phyloP scores from a whole-genome alignment of 2,797 vertebrate species.

The Phoebastria nigripes region DNA sequence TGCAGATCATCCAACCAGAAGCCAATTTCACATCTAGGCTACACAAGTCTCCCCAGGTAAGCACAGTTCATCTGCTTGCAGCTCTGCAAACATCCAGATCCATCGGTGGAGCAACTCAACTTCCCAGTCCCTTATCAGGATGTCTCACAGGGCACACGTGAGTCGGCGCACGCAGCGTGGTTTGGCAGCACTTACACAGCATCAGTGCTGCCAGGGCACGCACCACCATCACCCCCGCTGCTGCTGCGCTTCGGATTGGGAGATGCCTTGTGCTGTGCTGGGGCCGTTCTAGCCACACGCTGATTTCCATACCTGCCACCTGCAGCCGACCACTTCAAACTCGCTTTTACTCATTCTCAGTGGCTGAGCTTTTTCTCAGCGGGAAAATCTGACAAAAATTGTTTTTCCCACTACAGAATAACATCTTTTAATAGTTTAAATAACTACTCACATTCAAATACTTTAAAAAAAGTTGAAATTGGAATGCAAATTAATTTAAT shows the following conservation, averaged over 20 bases:
- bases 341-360: rapidly evolving
- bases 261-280: not conserved
- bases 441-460: not conserved
- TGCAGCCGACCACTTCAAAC: rapidly evolving
- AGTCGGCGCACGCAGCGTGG: rapidly evolving
- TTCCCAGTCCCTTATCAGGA: not conserved
- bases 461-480: not conserved
- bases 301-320: not conserved
- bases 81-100: not conserved
- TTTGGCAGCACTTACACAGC: not conserved
- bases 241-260: not conserved
- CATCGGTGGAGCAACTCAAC: not conserved
- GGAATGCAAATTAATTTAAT: not conserved
- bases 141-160: rapidly evolving
- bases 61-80: not conserved
- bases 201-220: not conserved
- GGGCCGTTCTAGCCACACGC: not conserved
- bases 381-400: not conserved
- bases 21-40: not conserved
- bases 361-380: not conserved
- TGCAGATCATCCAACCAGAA: not conserved
- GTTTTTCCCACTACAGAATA: not conserved
- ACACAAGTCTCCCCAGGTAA: not conserved
- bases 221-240: rapidly evolving
- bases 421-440: not conserved